Base-by-base conservation (phyloP, 2,797 vertebrate genomes). In the Mustela erminea region DNA sequence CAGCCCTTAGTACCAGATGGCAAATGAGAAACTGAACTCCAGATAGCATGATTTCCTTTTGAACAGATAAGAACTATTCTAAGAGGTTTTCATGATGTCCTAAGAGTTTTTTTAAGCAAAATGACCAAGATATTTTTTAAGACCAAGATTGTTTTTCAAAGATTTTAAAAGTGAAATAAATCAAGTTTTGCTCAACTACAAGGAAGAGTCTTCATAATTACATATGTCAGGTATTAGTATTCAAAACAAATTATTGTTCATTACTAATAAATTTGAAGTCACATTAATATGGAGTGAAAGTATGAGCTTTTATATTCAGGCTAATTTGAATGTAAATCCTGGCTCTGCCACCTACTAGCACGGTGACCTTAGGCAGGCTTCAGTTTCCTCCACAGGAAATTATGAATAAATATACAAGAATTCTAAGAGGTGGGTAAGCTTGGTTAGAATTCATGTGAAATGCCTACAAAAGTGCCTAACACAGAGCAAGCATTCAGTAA, bases 221-320 rank as follows among this genome's bases (percentile, higher is more conserved):
- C 64, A 41, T 0, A 1, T 8, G 18, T 35, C 56, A 97, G 54
- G 2, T 3, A 94, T 4, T 21, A 60, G 10, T 80, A n/a, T 46
- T 93, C 18, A 95, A 97, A 97, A 87, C 20, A 96, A 93, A 75
- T 92, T 96, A 91, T 35, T 35, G 43, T 60, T 88, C 80, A 82
- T 72, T 41, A 80, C 46, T 88, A 75, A 87, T 70, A 38, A 72
- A 96, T 7, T 49, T 64, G 35, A 60, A 8, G 41, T 21, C 32
- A 52, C 54, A 84, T 1, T 77, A 60, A 23, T 41, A 41, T 7
- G 64, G 41, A 82, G 15, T 23, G 21, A 58, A 46, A 78, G 11
- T 49, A 27, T 25, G 10, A 78, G 35, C 70, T 32, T 87, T 86
- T 95, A 83, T 46, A 74, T 74, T 89, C 38, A 23, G 56, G 75